Evolutionary conservation across 1,140 invertebrate species (phyloP).

Genomic region (Zaprionus ghesquierei): DNA sequence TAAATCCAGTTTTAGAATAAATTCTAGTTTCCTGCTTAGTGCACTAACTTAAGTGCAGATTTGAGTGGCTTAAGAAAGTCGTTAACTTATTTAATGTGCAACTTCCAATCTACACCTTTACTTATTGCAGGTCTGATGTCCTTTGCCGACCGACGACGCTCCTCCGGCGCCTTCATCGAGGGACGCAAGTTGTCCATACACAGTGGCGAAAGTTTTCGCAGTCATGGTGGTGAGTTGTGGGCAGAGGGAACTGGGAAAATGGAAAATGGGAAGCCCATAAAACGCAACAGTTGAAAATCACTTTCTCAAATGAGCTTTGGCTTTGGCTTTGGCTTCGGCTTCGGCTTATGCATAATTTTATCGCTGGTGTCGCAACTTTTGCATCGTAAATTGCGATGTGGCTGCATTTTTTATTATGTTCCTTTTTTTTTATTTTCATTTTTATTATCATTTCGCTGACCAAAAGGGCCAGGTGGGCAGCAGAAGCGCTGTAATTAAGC

Average conservation of each 20-base stretch:
- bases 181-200: conserved; percentile 80
- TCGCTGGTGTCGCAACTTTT: conserved; percentile 59
- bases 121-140: conserved; percentile 75
- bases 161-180: conserved; percentile 79
- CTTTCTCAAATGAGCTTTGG: conserved; percentile 71
- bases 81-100: conserved; percentile 40
- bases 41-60: background rate
- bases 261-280: conserved; percentile 26
- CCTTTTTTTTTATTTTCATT: conserved; percentile 15
- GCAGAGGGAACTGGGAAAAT: conserved; percentile 1
- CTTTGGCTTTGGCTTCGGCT: conserved; percentile 45
- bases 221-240: conserved; percentile 68
- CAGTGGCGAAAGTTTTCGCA: conserved; percentile 82
- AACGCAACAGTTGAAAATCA: conserved; percentile 78
- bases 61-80: background rate
- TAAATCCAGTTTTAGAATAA: background rate
- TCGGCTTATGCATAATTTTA: conserved; percentile 76
- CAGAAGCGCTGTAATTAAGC: conserved; percentile 56
- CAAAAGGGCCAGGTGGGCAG: conserved; percentile 16
- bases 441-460: conserved; percentile 1
- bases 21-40: background rate
- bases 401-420: conserved; percentile 31
- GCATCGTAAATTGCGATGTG: conserved; percentile 69
- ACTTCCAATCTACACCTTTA: background rate
- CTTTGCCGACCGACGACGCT: conserved; percentile 81